These are phyloP conservation scores for Austrolebias charrua DNA, from an alignment of 2,797 vertebrate species.

Conservation along the genomic window DNA sequence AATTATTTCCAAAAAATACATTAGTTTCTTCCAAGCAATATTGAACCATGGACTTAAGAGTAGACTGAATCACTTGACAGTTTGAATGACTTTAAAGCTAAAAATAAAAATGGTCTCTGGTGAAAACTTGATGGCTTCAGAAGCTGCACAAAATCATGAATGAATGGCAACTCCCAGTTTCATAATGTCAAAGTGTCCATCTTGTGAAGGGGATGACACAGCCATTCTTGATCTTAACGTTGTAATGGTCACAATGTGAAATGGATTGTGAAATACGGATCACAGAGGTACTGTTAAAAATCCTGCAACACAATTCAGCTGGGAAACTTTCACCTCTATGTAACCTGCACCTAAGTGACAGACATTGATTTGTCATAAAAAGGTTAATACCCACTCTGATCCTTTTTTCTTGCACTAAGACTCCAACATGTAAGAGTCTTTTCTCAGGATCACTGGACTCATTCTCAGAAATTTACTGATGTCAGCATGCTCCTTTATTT, in stretches of 20 bases:
- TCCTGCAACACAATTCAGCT: constrained; percentile 43
- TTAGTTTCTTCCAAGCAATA: constrained; percentile 15
- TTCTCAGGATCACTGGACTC: constrained; percentile 46
- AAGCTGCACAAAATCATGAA: constrained; percentile 41
- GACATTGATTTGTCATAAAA: constrained; percentile 56
- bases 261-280: constrained; percentile 64
- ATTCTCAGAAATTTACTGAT: constrained; percentile 36
- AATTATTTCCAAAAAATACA: constrained; percentile 10
- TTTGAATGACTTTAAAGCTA: constrained; percentile 30
- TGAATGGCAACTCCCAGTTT: constrained; percentile 35
- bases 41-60: constrained; percentile 22
- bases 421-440: constrained; percentile 42
- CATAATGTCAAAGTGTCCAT: constrained; percentile 45
- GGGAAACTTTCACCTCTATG: constrained; percentile 57
- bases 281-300: constrained; percentile 47
- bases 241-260: constrained; percentile 47
- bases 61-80: constrained; percentile 35
- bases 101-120: constrained; percentile 33
- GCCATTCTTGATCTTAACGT: constrained; percentile 51
- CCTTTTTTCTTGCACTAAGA: constrained; percentile 18
- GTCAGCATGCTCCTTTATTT: constrained; percentile 1
- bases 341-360: constrained; percentile 51
- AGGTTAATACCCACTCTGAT: constrained; percentile 20
- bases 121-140: constrained; percentile 37
- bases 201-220: constrained; percentile 23